Conservation (phyloP, 2,888 invertebrate species). For the Brachylomia viminalis region DNA sequence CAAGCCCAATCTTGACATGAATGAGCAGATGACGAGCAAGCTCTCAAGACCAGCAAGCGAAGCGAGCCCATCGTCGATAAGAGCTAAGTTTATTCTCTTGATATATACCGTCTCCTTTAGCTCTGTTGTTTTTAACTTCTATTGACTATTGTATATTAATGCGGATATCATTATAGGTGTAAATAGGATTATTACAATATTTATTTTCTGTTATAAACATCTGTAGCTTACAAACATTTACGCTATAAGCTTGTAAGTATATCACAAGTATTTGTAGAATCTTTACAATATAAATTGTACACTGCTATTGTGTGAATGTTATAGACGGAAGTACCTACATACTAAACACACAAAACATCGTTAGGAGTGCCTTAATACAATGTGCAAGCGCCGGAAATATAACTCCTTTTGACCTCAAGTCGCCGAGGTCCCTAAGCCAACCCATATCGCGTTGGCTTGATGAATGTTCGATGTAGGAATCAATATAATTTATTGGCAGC, state of each 20-base stretch:
- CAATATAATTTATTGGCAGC: conserved; percentile 54
- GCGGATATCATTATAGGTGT: background rate
- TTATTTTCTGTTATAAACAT: background rate
- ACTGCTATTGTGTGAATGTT: conserved; percentile 23
- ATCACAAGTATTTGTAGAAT: conserved; percentile 32
- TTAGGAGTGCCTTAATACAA: conserved; percentile 28
- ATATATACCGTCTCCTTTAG: too few species aligned
- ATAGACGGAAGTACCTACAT: conserved; percentile 34
- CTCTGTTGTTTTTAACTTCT: background rate
- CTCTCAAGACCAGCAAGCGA: too few species aligned
- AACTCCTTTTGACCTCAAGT: conserved; percentile 52
- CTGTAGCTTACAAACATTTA: background rate
- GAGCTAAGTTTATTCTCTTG: background rate
- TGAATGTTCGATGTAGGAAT: conserved; percentile 49
- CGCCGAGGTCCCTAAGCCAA: conserved; percentile 63
- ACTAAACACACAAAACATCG: conserved; percentile 29
- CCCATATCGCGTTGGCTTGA: conserved; percentile 58
- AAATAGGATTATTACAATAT: background rate
- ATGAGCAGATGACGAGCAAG: too few species aligned
- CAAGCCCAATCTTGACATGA: too few species aligned
- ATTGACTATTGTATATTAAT: background rate
- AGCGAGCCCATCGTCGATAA: too few species aligned
- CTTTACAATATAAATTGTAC: conserved; percentile 11
- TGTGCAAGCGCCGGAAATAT: conserved; percentile 44
- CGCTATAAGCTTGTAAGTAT: conserved; percentile 20